Base-by-base conservation (phyloP, 2,888 invertebrate species). In the Cylloceria caligata region DNA sequence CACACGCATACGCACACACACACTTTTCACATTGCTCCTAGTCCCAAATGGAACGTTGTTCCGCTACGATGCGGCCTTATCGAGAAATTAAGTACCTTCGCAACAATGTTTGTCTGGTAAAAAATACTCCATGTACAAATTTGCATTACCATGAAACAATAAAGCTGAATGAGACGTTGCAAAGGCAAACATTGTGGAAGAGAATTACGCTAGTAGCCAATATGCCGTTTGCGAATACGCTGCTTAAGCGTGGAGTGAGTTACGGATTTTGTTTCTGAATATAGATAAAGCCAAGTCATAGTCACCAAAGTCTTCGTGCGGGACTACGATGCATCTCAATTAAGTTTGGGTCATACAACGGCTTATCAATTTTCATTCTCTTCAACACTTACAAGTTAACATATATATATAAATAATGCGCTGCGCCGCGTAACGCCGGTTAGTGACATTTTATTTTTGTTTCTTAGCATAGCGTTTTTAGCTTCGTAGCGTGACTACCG, bases 311-410 rank as follows among this genome's bases (percentile, higher is more conserved):
- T 30, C 27, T 55, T n/a, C 13, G 4, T n/a, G 55, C 27, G 4
- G 55, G 55, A 55, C 30, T 55, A 30, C 13, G 30, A 55, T 30
- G 30, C n/a, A 30, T 30, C 16, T 21, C 11, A 39, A 62, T 24
- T 19, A 62, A 62, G 2, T 24, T 24, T 39, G 11, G 4, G 24
- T 39, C 0, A 62, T 42, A 57, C 13, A 55, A 42, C 55, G 27
- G 57, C 30, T 71, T 27, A 13, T 62, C 62, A 62, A 39, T 39
- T 62, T 57, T 45, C 19, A 21, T 68, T 42, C 16, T 9, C 16
- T 71, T 42, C n/a, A 64, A 57, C 47, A 74, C 39, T 74, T 72
- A 71, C 64, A 64, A 52, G 64, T 30, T 71, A 71, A 27, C n/a
- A n/a, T n/a, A 62, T 36, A 57, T 47, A 68, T 52, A 76, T 57